These are phyloP conservation scores for Muntiacus muntjak DNA, from an alignment of 2,113 vertebrate genomes.

Conservation along the genomic window DNA sequence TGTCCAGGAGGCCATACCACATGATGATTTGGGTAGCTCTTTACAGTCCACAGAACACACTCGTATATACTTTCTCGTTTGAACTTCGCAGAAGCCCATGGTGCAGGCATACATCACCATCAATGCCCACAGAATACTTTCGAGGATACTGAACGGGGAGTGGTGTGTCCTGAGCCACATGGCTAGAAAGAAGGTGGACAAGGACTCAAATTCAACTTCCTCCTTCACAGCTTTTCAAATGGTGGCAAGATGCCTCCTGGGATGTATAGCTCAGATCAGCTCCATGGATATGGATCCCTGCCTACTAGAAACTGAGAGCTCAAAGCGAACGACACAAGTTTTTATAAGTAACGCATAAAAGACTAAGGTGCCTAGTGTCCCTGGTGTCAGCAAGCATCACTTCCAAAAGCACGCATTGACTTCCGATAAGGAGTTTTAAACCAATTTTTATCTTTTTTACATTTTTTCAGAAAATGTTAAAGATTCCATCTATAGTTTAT, in stretches of 20 bases:
- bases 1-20: not conserved
- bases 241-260: not conserved
- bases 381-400: not conserved
- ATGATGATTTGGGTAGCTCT: not conserved
- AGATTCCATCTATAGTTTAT: not conserved
- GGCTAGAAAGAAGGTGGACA: not conserved
- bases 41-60: not conserved
- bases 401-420: not conserved
- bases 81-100: not conserved
- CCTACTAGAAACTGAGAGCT: not conserved
- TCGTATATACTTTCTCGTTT: not conserved
- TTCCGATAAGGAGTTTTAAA: not conserved
- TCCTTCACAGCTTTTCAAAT: not conserved
- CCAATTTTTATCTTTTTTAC: not conserved
- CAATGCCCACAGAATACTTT: not conserved
- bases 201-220: not conserved
- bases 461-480: not conserved
- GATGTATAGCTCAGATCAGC: not conserved
- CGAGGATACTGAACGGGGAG: not conserved
- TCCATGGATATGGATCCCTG: not conserved
- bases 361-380: not conserved
- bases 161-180: not conserved
- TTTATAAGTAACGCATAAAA: not conserved
- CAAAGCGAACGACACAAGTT: not conserved
- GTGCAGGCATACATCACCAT: not conserved